Percentiles rank a stretch among this genome's conserved stretches.
phyloP scores from a whole-genome alignment of 2,888 invertebrate species.

The Lasioglossum oenotherae region DNA sequence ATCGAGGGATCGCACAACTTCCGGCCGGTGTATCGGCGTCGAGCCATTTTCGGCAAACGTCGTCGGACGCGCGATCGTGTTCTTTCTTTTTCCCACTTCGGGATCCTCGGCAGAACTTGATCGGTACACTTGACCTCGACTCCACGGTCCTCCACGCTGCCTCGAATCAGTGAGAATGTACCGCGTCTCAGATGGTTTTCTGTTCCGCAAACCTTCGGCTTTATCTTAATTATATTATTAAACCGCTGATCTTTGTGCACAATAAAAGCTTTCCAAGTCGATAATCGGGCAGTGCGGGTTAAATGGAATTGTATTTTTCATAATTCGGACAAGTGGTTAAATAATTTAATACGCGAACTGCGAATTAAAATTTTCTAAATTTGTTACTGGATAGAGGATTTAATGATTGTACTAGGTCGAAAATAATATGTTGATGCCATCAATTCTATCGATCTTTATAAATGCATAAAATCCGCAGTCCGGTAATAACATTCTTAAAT shows the following conservation, averaged over 20 bases:
- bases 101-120: not conserved
- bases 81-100: conserved; percentile 17
- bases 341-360: no score
- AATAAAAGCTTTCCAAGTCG: not conserved
- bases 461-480: no score
- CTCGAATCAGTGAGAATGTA: not conserved
- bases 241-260: not conserved
- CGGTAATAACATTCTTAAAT: no score
- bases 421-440: no score
- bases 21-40: conserved; percentile 26
- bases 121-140: not conserved
- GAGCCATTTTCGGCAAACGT: conserved; percentile 36
- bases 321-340: no score
- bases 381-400: no score
- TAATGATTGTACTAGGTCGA: no score
- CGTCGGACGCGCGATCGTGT: conserved; percentile 10
- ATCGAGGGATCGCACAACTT: conserved; percentile 30
- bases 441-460: no score
- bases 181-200: not conserved
- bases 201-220: not conserved
- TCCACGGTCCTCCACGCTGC: not conserved
- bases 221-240: not conserved
- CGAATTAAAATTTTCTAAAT: no score
- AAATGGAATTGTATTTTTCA: no score
- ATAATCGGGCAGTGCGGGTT: not conserved